phyloP scores from a whole-genome alignment of 2,113 vertebrate species.

The Crotophaga sulcirostris region DNA sequence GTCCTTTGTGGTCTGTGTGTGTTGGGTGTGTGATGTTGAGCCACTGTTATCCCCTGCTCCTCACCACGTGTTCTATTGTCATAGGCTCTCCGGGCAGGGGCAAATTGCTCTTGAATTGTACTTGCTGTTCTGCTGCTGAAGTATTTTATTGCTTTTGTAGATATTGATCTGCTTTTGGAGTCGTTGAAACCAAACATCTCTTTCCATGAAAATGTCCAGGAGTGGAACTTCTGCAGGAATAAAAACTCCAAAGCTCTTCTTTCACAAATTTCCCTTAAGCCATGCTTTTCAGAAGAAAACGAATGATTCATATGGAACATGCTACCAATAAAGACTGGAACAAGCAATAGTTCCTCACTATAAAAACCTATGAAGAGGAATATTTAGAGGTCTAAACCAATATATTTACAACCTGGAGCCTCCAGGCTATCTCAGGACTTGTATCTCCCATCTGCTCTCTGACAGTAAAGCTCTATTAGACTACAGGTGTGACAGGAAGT shows the following conservation, averaged over 20 bases:
- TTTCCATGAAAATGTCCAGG: not conserved
- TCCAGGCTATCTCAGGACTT: not conserved
- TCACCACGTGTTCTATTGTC: not conserved
- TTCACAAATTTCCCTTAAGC: not conserved
- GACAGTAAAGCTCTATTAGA: not conserved
- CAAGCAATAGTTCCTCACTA: not conserved
- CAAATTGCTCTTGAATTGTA: not conserved
- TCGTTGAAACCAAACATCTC: not conserved
- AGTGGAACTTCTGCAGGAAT: slow-evolving; percentile 12
- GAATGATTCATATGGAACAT: not conserved
- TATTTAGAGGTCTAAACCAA: slow-evolving; percentile 17
- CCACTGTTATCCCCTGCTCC: not conserved
- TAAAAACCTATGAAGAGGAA: not conserved
- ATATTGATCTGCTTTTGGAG: slow-evolving; percentile 14
- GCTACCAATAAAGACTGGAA: slow-evolving; percentile 8
- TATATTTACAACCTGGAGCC: not conserved
- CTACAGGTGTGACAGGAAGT: not conserved
- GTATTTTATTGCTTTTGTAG: slow-evolving; percentile 10
- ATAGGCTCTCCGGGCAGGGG: not conserved
- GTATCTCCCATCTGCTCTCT: not conserved
- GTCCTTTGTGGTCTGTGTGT: not conserved
- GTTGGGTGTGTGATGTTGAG: not conserved
- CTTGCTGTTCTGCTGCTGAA: not conserved
- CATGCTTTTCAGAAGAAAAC: not conserved
- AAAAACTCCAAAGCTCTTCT: not conserved